Base-by-base conservation (phyloP, 2,797 vertebrate species). In the Cryptoprocta ferox region DNA sequence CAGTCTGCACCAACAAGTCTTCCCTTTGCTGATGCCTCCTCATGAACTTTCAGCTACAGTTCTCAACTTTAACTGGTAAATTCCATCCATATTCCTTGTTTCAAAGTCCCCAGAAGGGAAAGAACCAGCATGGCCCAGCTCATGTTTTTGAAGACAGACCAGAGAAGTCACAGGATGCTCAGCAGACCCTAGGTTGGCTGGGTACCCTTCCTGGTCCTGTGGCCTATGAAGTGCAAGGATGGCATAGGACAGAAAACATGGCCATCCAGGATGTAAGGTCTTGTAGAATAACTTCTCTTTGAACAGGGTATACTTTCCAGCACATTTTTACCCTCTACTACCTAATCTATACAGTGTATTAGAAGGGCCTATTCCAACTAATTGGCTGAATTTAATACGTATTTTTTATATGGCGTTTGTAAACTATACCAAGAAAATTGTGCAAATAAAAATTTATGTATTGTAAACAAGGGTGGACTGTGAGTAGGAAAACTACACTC, bases 311-410 rank as follows among this genome's bases (percentile, higher is more conserved):
- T 3, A 90, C 18, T 39, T 78, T 71, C 45, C 65, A 42, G 59
- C 48, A 61, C 3, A 5, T 18, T 42, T 73, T 92, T 50, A 83
- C 63, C 79, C 68, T 96, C 75, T 50, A 39, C 18, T 48, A 18
- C 45, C 61, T 93, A n/a, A 71, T 66, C 59, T 68, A 68, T 30
- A 68, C 35, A 45, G 3, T 66, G 61, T 91, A 42, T 71, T 92
- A 65, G 56, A 95, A 90, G 56, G 48, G 11, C 7, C 61, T 21
- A 78, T 45, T 81, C 42, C 24, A 91, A 88, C 76, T 85, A 37
- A 88, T 73, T 61, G 85, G 63, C 21, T 76, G n/a, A 56, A 73
- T 96, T 89, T 96, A 89, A 30, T 89, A 88, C 35, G 15, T 89
- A 92, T 87, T 85, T 85, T 87, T 35, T 89, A 48, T 56, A 24